A percentile compares a stretch with the other conserved stretches of the same genome.
Conservation (phyloP, 2,797 vertebrate genomes). For the Bryconaethiops microstoma region DNA sequence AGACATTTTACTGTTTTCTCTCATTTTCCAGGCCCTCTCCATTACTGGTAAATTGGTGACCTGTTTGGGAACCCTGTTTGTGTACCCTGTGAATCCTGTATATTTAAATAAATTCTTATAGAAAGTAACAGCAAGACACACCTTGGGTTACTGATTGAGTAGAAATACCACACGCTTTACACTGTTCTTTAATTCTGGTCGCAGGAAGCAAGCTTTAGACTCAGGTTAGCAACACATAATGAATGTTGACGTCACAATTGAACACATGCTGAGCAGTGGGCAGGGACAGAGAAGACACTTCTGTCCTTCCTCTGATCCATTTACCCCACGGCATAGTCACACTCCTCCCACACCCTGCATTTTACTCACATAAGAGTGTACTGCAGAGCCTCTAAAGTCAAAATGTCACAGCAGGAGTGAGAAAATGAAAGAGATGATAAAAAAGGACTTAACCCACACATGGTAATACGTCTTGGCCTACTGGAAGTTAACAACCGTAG, state of each 20-base stretch:
- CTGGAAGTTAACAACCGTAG: no score
- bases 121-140: neutral
- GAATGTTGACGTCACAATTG: neutral
- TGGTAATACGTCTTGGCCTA: no score
- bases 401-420: neutral
- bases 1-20: no score
- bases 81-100: no score
- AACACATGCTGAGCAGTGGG: neutral
- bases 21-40: no score
- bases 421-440: no score
- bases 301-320: neutral
- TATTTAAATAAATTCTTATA: no score
- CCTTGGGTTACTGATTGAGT: neutral
- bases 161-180: neutral
- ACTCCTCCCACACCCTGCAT: neutral
- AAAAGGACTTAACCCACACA: no score
- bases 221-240: neutral
- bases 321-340: neutral
- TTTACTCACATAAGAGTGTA: neutral
- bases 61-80: no score
- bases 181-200: neutral
- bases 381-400: neutral
- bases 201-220: neutral
- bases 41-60: no score
- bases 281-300: neutral